Evolutionary conservation across 1,140 invertebrate species (phyloP).

Genomic region (Sarcophaga peregrina): DNA sequence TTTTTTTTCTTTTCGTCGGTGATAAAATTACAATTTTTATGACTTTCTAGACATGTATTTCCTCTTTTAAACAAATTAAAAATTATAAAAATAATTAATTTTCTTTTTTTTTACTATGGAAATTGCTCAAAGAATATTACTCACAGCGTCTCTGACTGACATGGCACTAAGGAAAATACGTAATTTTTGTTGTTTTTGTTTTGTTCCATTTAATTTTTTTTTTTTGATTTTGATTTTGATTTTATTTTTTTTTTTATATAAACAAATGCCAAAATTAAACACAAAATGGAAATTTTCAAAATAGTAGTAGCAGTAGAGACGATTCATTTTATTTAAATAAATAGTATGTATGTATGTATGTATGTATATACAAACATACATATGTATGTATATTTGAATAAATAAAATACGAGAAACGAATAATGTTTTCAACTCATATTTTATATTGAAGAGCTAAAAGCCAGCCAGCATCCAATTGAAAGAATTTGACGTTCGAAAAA

Average conservation of each 20-base stretch:
- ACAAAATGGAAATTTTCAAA: conserved; percentile 22
- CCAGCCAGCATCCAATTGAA: not conserved
- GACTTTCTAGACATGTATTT: no score
- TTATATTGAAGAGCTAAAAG: not conserved
- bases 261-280: conserved; percentile 19
- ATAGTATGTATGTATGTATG: no score
- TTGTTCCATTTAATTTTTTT: no score
- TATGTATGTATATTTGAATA: no score
- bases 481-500: not conserved
- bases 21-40: no score
- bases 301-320: not conserved
- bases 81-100: no score
- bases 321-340: not conserved
- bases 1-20: no score
- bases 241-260: not conserved
- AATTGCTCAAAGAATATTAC: not conserved
- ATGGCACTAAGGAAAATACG: not conserved
- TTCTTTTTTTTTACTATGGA: no score
- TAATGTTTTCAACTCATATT: no score
- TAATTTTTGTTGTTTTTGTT: not conserved
- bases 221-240: not conserved
- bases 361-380: no score
- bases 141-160: not conserved
- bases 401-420: no score
- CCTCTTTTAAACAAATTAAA: not conserved